phyloP scores from a whole-genome alignment of 2,797 vertebrate genomes.

The Anguilla pacifica region DNA sequence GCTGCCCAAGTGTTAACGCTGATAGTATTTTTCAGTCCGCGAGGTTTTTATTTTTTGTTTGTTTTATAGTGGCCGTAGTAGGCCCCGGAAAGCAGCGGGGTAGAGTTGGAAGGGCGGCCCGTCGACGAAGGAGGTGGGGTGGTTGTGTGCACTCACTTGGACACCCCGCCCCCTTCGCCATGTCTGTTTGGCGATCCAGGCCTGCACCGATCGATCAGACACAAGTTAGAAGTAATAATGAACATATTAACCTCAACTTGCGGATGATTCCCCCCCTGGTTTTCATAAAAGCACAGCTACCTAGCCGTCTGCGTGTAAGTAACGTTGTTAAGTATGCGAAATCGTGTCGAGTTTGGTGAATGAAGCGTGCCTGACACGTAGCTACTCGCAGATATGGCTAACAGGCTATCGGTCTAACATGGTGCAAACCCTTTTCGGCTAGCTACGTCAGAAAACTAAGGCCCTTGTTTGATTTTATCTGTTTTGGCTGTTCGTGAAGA shows the following conservation, averaged over 20 bases:
- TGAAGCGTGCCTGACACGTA: constrained; percentile 15
- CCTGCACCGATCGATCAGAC: not conserved
- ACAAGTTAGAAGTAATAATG: not conserved
- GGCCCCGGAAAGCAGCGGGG: constrained; percentile 45
- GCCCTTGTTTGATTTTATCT: not conserved
- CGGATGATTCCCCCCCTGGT: not conserved
- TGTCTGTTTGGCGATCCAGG: constrained; percentile 38
- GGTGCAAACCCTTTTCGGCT: not conserved
- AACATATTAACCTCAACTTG: not conserved
- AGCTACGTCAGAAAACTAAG: not conserved
- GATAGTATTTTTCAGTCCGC: not conserved
- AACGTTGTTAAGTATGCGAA: not conserved
- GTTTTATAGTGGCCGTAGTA: constrained; percentile 32
- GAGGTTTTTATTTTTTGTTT: not conserved
- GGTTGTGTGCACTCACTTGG: constrained; percentile 54
- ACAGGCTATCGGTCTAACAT: not conserved
- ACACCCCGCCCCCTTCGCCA: constrained; percentile 63
- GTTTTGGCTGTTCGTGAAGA: not conserved
- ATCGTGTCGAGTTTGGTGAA: not conserved
- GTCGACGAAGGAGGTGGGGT: constrained; percentile 61
- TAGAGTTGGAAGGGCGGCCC: constrained; percentile 51
- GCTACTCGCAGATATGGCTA: not conserved
- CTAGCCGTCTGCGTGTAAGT: not conserved
- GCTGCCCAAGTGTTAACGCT: not conserved
- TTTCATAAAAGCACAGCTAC: not conserved